A percentile compares a stretch with the other conserved stretches of the same genome.
These are phyloP conservation scores for Toxotes lorentzi DNA, from an alignment of 2,797 vertebrate genomes.

Conservation along the genomic window DNA sequence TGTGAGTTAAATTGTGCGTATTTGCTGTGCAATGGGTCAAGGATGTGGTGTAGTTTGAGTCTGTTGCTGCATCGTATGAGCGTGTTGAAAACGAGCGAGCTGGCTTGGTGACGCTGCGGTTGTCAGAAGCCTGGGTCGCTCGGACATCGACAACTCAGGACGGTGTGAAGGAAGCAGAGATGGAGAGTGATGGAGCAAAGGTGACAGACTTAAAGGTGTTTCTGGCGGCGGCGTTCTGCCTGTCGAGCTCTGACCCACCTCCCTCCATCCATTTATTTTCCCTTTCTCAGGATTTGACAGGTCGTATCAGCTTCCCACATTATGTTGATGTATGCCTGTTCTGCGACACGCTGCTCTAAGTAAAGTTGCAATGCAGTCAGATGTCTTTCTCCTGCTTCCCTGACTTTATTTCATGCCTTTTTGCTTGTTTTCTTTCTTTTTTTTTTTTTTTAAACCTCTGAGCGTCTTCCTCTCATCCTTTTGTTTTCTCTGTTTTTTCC, in stretches of 20 bases:
- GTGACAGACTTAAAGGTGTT: conserved; percentile 93
- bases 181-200: conserved; percentile 90
- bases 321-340: conserved; percentile 66
- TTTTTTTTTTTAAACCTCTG: neutral
- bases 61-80: neutral
- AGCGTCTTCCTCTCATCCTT: conserved; percentile 32
- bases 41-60: neutral
- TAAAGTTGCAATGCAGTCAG: conserved; percentile 71
- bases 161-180: conserved; percentile 77
- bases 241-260: conserved; percentile 68
- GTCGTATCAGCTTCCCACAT: conserved; percentile 75
- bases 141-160: conserved; percentile 80
- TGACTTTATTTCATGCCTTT: conserved; percentile 72
- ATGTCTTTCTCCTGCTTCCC: conserved; percentile 69
- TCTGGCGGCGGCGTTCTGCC: conserved; percentile 87
- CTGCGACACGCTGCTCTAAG: conserved; percentile 79
- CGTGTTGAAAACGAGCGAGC: neutral
- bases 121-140: conserved; percentile 80
- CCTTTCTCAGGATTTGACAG: conserved; percentile 82
- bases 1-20: conserved; percentile 6
- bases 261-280: conserved; percentile 12
- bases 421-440: conserved; percentile 44
- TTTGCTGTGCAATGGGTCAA: neutral
- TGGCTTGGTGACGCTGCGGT: conserved; percentile 52
- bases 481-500: conserved; percentile 54